Evolutionary conservation across 2,797 vertebrate species (phyloP).

Genomic region (Alectoris magna): DNA sequence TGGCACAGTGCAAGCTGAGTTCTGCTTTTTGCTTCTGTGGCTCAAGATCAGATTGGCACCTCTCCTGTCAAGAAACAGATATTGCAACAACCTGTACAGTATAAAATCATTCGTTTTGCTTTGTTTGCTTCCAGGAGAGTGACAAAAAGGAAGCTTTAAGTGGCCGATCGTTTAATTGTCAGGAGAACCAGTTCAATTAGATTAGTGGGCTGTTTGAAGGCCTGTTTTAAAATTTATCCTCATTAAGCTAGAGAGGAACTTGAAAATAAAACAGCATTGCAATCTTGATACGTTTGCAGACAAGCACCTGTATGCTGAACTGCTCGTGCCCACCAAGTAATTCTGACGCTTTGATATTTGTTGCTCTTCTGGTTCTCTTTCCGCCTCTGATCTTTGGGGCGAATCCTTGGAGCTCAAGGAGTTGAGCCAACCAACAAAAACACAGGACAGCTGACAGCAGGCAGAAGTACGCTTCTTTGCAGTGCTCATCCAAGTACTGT

Average conservation of each 20-base stretch:
- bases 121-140: neutral
- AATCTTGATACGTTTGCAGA: constrained; percentile 8
- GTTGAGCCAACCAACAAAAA: constrained; percentile 29
- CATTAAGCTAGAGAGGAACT: neutral
- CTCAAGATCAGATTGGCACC: neutral
- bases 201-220: neutral
- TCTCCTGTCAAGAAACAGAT: neutral
- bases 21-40: neutral
- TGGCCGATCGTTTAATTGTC: neutral
- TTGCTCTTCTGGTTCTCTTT: constrained; percentile 37
- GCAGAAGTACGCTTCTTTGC: constrained; percentile 10
- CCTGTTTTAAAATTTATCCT: neutral
- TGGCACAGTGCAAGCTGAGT: neutral
- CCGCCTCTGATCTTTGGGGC: neutral
- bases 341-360: constrained; percentile 37
- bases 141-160: neutral
- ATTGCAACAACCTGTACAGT: neutral
- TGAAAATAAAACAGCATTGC: neutral
- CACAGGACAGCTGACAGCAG: constrained; percentile 43
- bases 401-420: constrained; percentile 44
- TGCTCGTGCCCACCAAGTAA: constrained; percentile 16
- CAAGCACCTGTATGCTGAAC: neutral
- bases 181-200: neutral
- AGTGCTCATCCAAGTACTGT: neutral
- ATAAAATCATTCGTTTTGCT: neutral